Percentiles rank a stretch among this genome's conserved stretches.
Conservation (phyloP, 2,797 vertebrate genomes). For the Sebastiscus albofasciatus region DNA sequence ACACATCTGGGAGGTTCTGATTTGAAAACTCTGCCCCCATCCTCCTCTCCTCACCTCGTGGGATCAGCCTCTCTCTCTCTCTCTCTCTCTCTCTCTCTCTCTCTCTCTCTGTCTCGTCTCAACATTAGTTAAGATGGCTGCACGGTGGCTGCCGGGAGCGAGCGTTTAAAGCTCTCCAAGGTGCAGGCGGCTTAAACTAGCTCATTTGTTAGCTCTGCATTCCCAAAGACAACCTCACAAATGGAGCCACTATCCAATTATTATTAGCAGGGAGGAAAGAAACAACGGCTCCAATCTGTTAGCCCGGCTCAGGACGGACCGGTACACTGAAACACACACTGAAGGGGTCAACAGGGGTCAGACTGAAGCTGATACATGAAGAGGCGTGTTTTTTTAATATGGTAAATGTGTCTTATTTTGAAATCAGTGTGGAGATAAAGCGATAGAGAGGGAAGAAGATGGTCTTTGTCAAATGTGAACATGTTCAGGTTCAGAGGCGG, state of each 20-base stretch:
- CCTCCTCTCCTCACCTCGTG: neutral
- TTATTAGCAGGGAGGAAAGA: constrained; percentile 55
- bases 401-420: neutral
- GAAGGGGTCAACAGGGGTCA: constrained; percentile 21
- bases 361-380: neutral
- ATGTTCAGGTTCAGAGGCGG: constrained; percentile 10
- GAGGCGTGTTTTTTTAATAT: neutral
- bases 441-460: neutral
- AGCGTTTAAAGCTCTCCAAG: constrained; percentile 67
- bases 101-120: constrained; percentile 38
- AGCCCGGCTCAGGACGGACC: neutral
- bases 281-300: constrained; percentile 9
- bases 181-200: constrained; percentile 67
- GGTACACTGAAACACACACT: neutral
- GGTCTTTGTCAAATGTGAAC: constrained; percentile 10
- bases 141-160: constrained; percentile 43
- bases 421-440: neutral
- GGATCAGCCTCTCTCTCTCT: neutral
- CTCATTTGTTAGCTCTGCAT: constrained; percentile 73
- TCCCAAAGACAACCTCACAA: constrained; percentile 62
- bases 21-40: neutral
- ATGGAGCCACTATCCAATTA: constrained; percentile 69
- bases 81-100: neutral
- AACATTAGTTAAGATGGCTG: constrained; percentile 70
- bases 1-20: constrained; percentile 3